Evolutionary conservation across 1,140 invertebrate species (phyloP).

Genomic region (Macrotrachela quadricornifera): DNA sequence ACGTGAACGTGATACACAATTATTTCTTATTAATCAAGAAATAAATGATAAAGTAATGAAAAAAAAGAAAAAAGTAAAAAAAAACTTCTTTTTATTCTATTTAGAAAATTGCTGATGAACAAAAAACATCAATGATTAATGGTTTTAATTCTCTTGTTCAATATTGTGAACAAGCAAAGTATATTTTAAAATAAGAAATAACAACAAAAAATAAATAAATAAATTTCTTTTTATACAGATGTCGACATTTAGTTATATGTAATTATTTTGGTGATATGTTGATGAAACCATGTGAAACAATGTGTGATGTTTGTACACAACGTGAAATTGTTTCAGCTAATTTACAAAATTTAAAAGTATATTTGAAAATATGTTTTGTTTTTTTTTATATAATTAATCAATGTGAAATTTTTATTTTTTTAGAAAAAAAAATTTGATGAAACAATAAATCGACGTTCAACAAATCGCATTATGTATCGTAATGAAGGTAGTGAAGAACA

Average conservation of each 20-base stretch:
- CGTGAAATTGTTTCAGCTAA: too few relatives aligned
- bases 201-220: neutral
- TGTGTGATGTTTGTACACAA: constrained; percentile 5
- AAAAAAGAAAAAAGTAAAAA: neutral
- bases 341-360: too few relatives aligned
- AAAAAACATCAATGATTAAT: neutral
- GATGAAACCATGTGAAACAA: neutral
- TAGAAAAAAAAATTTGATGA: too few relatives aligned
- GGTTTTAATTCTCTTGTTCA: neutral
- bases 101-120: neutral
- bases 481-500: too few relatives aligned
- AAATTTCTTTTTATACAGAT: neutral
- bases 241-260: constrained; percentile 4
- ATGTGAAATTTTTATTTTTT: too few relatives aligned
- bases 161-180: constrained; percentile 7
- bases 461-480: too few relatives aligned
- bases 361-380: too few relatives aligned
- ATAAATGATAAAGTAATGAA: neutral
- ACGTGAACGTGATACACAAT: constrained; percentile 1
- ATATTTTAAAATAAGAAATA: neutral
- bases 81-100: neutral
- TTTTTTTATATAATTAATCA: too few relatives aligned
- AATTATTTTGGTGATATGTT: constrained; percentile 5
- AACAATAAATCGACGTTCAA: too few relatives aligned
- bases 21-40: constrained; percentile 9